Conservation (phyloP, 2,113 vertebrate genomes). For the Myrmecophaga tridactyla region DNA sequence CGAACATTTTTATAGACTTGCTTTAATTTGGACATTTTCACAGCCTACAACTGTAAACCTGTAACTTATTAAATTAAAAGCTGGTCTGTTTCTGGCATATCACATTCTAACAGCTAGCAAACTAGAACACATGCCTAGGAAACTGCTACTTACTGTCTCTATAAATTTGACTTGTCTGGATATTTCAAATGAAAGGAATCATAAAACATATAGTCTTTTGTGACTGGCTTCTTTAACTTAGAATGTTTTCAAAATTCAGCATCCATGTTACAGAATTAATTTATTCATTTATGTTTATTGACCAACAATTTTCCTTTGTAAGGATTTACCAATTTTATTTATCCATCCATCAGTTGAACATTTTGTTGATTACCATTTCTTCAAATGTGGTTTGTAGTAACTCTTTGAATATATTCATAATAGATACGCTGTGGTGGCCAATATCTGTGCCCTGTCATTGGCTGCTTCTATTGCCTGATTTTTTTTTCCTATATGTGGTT, state of each 20-base stretch:
- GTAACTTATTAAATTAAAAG: no score
- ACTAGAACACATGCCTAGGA: no score
- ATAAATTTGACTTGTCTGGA: no score
- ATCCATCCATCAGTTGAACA: background rate
- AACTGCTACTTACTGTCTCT: background rate
- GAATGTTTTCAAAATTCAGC: background rate
- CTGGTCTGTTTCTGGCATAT: no score
- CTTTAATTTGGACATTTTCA: no score
- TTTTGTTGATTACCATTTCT: background rate
- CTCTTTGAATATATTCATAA: background rate
- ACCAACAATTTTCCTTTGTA: background rate
- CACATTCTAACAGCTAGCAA: no score
- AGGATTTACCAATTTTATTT: background rate
- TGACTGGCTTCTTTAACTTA: background rate
- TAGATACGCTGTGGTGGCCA: background rate
- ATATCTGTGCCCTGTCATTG: background rate
- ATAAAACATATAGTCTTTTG: no score
- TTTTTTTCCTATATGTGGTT: background rate
- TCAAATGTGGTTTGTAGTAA: background rate
- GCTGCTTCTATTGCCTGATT: background rate
- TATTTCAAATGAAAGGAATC: no score
- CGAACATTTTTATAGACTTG: no score
- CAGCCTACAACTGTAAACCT: no score
- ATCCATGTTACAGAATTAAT: background rate
- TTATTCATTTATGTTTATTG: background rate